phyloP scores from a whole-genome alignment of 2,113 vertebrate genomes.

The Lasiurus cinereus region DNA sequence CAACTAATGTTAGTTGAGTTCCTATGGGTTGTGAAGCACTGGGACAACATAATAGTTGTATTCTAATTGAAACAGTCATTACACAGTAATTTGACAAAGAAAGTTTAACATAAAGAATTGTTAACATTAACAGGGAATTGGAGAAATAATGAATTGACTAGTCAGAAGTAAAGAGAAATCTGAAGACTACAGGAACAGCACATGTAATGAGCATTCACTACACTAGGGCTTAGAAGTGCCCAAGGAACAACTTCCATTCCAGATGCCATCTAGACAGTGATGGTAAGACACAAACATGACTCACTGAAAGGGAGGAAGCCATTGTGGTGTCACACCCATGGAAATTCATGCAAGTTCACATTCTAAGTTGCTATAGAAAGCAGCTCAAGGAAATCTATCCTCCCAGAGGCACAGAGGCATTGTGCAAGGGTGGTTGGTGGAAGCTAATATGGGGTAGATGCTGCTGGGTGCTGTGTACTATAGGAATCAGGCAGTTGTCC shows the following conservation, averaged over 20 bases:
- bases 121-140: neutral
- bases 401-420: neutral
- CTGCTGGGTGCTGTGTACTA: neutral
- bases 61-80: neutral
- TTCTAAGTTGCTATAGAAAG: neutral
- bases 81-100: neutral
- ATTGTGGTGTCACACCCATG: fast-evolving
- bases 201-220: neutral
- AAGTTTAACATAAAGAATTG: neutral
- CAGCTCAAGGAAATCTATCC: neutral
- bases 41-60: neutral
- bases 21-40: neutral
- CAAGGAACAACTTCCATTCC: neutral
- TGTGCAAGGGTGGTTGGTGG: neutral
- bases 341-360: neutral
- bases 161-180: neutral
- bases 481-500: neutral
- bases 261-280: neutral
- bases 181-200: neutral
- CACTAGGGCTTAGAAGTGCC: neutral
- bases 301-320: neutral
- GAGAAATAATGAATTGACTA: neutral
- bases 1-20: neutral
- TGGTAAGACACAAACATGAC: neutral
- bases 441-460: neutral